phyloP scores from a whole-genome alignment of 1,140 invertebrate species.

The honey bee (Apis mellifera) region Amel_HAv3.1 CM009937.2:1735001-1735500 shows the following conservation, averaged over 20 bases:
- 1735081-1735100: conserved; percentile 20
- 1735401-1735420: neutral
- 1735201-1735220: neutral
- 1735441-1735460: too few relatives aligned
- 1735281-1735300: neutral
- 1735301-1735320: neutral
- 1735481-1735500: too few relatives aligned
- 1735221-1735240: neutral
- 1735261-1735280: too few relatives aligned
- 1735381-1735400: neutral
- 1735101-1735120: conserved; percentile 26
- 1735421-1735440: neutral
- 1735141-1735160: neutral
- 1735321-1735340: neutral
- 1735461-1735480: too few relatives aligned
- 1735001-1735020: conserved; percentile 26
- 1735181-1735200: neutral
- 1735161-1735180: neutral
- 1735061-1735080: conserved; percentile 32
- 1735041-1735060: conserved; percentile 19
- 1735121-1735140: neutral
- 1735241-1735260: neutral
- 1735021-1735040: conserved; percentile 31
- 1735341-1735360: too few relatives aligned
- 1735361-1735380: too few relatives aligned